Evolutionary conservation across 2,888 invertebrate species (phyloP).

Genomic region (Fabriciana adippe): DNA sequence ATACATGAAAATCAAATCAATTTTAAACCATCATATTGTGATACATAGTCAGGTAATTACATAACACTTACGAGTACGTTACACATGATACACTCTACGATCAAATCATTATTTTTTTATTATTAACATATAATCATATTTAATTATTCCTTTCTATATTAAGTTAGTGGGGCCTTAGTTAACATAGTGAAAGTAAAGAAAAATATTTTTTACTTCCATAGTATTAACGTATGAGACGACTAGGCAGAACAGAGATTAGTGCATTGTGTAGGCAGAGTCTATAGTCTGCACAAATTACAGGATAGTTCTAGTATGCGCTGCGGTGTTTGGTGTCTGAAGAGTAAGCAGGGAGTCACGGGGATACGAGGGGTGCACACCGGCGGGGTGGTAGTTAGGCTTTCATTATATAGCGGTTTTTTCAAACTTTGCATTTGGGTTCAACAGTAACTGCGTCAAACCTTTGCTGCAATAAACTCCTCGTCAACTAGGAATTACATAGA

Average conservation of each 20-base stretch:
- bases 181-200: too few species aligned
- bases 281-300: conserved; percentile 35
- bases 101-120: too few species aligned
- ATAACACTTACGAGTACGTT: too few species aligned
- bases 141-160: too few species aligned
- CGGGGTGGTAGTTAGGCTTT: conserved; percentile 43
- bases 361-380: conserved; percentile 27
- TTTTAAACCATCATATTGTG: too few species aligned
- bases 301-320: conserved; percentile 39
- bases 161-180: too few species aligned
- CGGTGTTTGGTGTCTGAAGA: conserved; percentile 40
- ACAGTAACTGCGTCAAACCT: conserved; percentile 21
- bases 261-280: conserved; percentile 28
- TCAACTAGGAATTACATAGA: background rate
- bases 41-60: too few species aligned
- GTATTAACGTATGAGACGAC: conserved; percentile 12
- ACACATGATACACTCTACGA: too few species aligned
- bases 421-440: conserved; percentile 37
- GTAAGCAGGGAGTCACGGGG: conserved; percentile 39
- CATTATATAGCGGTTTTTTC: conserved; percentile 39
- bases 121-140: too few species aligned
- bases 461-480: background rate
- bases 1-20: too few species aligned
- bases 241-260: conserved; percentile 18
- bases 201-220: background rate